Conservation (phyloP, 2,113 vertebrate genomes). For the Oxyura jamaicensis region DNA sequence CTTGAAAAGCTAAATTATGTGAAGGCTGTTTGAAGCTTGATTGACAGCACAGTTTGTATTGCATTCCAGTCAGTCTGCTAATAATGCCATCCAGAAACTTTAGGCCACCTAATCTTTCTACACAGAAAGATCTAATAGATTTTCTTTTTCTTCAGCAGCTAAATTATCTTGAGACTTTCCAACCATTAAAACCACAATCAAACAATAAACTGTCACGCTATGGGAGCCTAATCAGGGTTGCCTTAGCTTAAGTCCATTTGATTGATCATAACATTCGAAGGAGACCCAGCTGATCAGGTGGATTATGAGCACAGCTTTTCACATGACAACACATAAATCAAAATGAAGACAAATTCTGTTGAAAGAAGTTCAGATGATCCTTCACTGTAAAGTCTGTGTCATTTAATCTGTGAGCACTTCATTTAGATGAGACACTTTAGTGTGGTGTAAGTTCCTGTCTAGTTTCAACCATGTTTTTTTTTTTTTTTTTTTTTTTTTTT, state of each 20-base stretch:
- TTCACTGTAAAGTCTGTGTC: neutral
- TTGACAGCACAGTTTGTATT: neutral
- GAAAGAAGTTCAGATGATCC: neutral
- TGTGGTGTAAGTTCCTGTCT: neutral
- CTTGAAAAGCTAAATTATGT: neutral
- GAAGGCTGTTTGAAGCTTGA: neutral
- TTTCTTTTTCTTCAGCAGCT: neutral
- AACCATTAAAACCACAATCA: neutral
- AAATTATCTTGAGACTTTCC: neutral
- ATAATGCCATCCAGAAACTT: neutral
- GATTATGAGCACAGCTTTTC: neutral
- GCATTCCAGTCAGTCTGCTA: neutral
- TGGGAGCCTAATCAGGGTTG: neutral
- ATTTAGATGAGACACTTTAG: neutral
- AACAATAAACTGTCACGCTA: neutral
- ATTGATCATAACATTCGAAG: neutral
- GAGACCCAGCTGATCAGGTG: neutral
- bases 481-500: neutral
- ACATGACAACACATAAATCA: neutral
- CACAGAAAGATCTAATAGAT: neutral
- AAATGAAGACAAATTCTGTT: neutral
- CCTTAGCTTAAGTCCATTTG: neutral
- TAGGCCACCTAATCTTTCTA: neutral
- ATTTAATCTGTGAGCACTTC: neutral
- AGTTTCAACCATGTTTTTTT: neutral